phyloP scores from a whole-genome alignment of 2,888 invertebrate genomes.

The Apodemia hepburni region DNA sequence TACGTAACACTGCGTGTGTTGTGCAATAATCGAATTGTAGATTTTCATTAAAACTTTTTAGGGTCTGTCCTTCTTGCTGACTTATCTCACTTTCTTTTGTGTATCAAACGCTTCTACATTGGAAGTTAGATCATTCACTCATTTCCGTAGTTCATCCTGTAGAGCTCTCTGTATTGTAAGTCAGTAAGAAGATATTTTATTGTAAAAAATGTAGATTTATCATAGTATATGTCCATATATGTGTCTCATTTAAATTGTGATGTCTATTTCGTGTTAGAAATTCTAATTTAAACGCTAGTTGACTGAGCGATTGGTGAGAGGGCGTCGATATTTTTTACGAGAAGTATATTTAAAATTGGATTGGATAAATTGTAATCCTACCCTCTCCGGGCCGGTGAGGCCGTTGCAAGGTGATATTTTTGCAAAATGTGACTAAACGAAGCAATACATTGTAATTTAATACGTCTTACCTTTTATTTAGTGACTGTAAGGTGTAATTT shows the following conservation, averaged over 20 bases:
- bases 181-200: constrained; percentile 63
- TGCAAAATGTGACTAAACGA: constrained; percentile 85
- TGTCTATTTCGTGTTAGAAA: constrained; percentile 76
- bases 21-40: constrained; percentile 72
- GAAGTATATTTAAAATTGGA: constrained; percentile 47
- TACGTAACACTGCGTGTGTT: constrained; percentile 73
- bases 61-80: constrained; percentile 59
- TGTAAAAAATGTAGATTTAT: constrained; percentile 53
- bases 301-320: constrained; percentile 69
- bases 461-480: constrained; percentile 80
- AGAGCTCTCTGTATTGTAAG: constrained; percentile 39
- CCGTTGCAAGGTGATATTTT: constrained; percentile 82
- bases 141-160: background rate
- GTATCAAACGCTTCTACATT: constrained; percentile 31
- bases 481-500: constrained; percentile 68
- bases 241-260: constrained; percentile 77
- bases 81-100: constrained; percentile 42
- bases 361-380: constrained; percentile 36
- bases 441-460: constrained; percentile 88
- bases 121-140: constrained; percentile 23
- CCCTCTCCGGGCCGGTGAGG: constrained; percentile 40
- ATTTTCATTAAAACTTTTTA: constrained; percentile 50
- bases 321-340: constrained; percentile 73
- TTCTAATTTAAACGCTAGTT: constrained; percentile 68
- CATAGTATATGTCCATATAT: constrained; percentile 76